phyloP scores from a whole-genome alignment of 2,113 vertebrate species.

The Haemorhous mexicanus region DNA sequence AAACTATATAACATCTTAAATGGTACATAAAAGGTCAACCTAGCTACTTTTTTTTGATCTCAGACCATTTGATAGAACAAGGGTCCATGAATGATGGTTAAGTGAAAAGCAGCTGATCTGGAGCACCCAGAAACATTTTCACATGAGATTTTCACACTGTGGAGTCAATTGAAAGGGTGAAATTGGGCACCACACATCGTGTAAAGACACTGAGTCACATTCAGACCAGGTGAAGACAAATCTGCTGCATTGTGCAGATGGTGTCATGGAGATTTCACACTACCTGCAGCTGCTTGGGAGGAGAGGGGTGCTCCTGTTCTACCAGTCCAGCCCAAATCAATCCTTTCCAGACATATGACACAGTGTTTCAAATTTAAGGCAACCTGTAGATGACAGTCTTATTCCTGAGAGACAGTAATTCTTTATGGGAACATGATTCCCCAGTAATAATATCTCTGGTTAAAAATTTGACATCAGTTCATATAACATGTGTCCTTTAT shows the following conservation, averaged over 20 bases:
- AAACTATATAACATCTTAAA: conserved; percentile 36
- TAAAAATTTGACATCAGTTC: neutral
- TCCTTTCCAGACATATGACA: neutral
- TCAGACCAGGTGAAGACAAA: neutral
- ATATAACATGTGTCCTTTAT: neutral
- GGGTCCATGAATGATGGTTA: neutral
- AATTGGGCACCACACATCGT: fast-evolving
- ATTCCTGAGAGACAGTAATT: neutral
- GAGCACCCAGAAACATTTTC: neutral
- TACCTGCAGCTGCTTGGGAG: neutral
- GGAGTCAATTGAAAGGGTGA: neutral
- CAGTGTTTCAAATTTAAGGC: neutral
- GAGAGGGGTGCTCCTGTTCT: neutral
- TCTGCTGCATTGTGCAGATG: fast-evolving
- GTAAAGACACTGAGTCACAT: neutral
- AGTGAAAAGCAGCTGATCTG: neutral
- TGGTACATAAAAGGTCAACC: conserved; percentile 32
- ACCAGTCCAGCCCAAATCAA: neutral
- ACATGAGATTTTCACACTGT: neutral
- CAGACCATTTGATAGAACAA: conserved; percentile 1
- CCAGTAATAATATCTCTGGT: neutral
- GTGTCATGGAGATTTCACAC: neutral
- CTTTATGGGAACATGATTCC: neutral
- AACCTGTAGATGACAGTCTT: neutral
- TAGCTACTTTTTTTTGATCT: neutral